Conservation (phyloP, 2,888 invertebrate species). For the Sinelater perroti region DNA sequence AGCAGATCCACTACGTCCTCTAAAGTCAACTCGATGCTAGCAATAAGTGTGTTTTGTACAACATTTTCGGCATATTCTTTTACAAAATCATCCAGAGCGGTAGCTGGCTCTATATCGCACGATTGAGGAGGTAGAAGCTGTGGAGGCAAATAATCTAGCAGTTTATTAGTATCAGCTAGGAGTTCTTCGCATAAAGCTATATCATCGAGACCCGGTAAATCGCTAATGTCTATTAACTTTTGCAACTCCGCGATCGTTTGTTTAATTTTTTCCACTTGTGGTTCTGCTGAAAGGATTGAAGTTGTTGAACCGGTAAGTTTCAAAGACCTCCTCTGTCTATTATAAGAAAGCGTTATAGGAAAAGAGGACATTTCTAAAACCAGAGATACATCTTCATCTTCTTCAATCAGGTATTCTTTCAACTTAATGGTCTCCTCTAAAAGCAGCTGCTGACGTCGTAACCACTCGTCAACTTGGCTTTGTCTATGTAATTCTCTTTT, state of each 20-base stretch:
- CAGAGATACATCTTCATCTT: neutral
- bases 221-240: neutral
- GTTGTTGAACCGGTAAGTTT: neutral
- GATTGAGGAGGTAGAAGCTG: conserved; percentile 47
- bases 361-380: conserved; percentile 48
- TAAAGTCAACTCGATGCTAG: conserved; percentile 60
- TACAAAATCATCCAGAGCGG: conserved; percentile 60
- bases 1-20: conserved; percentile 63
- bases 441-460: conserved; percentile 40
- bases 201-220: conserved; percentile 12
- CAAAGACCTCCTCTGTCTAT: neutral
- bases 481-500: conserved; percentile 58
- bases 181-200: conserved; percentile 22
- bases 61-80: conserved; percentile 62
- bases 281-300: neutral
- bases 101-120: conserved; percentile 47
- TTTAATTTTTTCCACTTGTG: neutral
- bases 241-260: conserved; percentile 2
- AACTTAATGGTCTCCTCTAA: conserved; percentile 15
- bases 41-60: conserved; percentile 58
- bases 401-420: neutral
- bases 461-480: conserved; percentile 57
- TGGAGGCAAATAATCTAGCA: conserved; percentile 59
- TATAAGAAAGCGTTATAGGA: conserved; percentile 35
- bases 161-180: conserved; percentile 16